These are phyloP conservation scores for Pangasianodon hypophthalmus DNA, from an alignment of 2,113 vertebrate genomes.

Conservation along the genomic window DNA sequence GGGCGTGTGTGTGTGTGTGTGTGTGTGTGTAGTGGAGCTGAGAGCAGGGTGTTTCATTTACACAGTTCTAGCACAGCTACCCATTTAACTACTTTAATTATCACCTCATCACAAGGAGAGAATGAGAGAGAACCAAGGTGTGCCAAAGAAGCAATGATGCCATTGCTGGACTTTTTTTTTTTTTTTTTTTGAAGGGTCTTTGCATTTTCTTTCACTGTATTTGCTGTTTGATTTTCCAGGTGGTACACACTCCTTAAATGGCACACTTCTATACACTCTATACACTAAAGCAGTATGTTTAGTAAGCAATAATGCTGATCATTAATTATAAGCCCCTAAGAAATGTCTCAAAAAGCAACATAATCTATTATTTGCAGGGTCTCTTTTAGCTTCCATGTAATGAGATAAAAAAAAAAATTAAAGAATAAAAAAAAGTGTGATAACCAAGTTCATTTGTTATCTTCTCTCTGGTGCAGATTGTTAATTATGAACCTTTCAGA, in stretches of 20 bases:
- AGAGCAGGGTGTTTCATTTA: constrained; percentile 47
- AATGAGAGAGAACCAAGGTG: neutral
- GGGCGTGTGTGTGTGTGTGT: neutral
- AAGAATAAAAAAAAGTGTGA: neutral
- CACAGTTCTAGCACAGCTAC: constrained; percentile 35
- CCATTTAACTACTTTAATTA: constrained; percentile 50
- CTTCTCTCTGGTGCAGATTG: neutral
- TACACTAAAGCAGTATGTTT: neutral
- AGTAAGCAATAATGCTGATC: neutral
- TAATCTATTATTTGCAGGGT: neutral
- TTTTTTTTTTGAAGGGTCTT: neutral
- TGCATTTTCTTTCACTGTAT: constrained; percentile 5
- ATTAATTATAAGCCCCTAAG: neutral
- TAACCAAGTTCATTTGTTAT: constrained; percentile 9
- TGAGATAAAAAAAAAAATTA: neutral
- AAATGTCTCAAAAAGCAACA: constrained; percentile 1
- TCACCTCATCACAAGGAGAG: constrained; percentile 33
- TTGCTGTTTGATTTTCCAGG: constrained; percentile 28
- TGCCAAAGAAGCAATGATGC: neutral
- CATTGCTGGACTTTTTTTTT: neutral
- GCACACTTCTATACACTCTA: too few relatives aligned
- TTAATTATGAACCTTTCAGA: constrained; percentile 30
- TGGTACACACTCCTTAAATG: neutral
- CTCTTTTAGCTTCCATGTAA: neutral
- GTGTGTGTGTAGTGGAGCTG: neutral